Conservation (phyloP, 2,113 vertebrate species). For the Alexandromys fortis region DNA sequence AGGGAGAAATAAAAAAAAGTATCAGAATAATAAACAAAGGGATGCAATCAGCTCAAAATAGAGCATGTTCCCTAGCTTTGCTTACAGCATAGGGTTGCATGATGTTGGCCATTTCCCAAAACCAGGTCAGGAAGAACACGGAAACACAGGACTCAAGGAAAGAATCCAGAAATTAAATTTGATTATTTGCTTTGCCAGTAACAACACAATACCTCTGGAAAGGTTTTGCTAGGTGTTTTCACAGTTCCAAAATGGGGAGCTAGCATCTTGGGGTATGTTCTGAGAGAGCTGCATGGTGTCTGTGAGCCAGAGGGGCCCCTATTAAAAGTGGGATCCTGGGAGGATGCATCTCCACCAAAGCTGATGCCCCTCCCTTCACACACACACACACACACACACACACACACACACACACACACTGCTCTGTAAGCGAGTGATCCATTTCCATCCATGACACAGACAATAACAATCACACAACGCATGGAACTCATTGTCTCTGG, state of each 20-base stretch:
- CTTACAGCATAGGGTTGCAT: not conserved
- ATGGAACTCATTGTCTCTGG: not conserved
- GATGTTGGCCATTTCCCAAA: not conserved
- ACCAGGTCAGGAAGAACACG: not conserved
- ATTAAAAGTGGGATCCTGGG: rapidly evolving
- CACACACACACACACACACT: not conserved
- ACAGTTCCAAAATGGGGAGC: not conserved
- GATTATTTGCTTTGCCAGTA: not conserved
- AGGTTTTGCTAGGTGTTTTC: not conserved
- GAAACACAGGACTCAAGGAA: not conserved
- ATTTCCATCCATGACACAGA: not conserved
- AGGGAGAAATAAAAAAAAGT: not conserved
- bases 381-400: too few relatives aligned
- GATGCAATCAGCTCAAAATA: not conserved
- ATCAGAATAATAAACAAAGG: not conserved
- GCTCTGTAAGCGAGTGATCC: not conserved
- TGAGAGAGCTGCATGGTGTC: not conserved
- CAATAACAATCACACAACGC: too few relatives aligned
- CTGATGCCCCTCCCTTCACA: not conserved
- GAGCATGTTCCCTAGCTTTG: not conserved
- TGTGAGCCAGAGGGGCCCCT: not conserved
- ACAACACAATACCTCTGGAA: not conserved
- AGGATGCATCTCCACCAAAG: too few relatives aligned
- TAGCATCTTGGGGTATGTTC: not conserved
- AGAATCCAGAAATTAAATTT: not conserved